These are phyloP conservation scores for Drosophila mayaguana DNA, from an alignment of 2,888 invertebrate species.

Conservation along the genomic window DNA sequence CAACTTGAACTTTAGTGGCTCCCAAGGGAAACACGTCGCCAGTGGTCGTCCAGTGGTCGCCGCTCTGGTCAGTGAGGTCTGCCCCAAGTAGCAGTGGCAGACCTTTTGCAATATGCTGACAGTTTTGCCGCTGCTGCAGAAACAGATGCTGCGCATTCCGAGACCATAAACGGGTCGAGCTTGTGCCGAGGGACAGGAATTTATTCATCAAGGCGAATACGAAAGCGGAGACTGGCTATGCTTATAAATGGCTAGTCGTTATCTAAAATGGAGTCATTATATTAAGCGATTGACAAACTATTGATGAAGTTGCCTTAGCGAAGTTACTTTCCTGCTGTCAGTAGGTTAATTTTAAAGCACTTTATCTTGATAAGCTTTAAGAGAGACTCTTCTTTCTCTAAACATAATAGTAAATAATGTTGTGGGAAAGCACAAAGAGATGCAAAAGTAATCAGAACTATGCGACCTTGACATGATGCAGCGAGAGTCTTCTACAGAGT, in stretches of 20 bases:
- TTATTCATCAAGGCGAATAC: constrained; percentile 19
- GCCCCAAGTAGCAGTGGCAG: constrained; percentile 21
- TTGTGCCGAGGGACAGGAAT: constrained; percentile 2
- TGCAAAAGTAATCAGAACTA: constrained; percentile 9
- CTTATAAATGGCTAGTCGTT: constrained; percentile 47
- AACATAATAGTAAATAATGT: background rate
- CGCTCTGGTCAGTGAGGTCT: constrained; percentile 36
- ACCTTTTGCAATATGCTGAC: constrained; percentile 41
- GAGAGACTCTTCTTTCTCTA: background rate
- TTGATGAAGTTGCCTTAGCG: constrained; percentile 1
- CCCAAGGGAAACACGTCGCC: constrained; percentile 38
- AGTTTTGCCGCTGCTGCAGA: constrained; percentile 11
- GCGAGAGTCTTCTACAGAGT: constrained; percentile 11
- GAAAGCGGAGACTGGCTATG: constrained; percentile 10
- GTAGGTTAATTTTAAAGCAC: constrained; percentile 18
- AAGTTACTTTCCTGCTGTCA: constrained; percentile 17
- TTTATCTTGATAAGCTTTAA: background rate
- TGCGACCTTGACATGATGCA: constrained; percentile 30
- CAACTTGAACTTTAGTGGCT: constrained; percentile 49
- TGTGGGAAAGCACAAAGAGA: background rate
- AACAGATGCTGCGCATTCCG: constrained; percentile 41
- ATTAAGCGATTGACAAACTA: constrained; percentile 44
- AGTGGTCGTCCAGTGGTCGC: constrained; percentile 22
- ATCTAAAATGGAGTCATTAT: constrained; percentile 41
- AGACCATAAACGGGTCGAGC: background rate